Base-by-base conservation (phyloP, 2,797 vertebrate genomes). In the Pangasius macronema region DNA sequence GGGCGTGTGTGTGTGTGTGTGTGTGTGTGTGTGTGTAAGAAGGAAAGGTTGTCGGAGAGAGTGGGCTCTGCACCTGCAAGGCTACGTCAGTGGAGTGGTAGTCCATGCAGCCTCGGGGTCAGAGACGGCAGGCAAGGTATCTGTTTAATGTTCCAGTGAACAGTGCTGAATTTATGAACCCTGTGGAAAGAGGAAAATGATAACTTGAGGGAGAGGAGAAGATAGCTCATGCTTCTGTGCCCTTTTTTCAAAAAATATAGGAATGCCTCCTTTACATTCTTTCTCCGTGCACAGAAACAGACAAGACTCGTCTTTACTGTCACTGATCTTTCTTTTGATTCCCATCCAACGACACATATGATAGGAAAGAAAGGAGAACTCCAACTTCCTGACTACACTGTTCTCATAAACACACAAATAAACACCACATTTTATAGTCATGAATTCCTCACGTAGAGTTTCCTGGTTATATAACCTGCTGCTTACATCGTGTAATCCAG, bases 151-250 rank as follows among this genome's bases (percentile, higher is more conserved):
- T 92, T 91, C 88, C 85, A 57, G 80, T 82, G 88, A 91, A 88
- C 89, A 90, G 90, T 70, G 81, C 86, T 91, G 90, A 91, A 93
- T 93, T 92, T 94, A 93, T 93, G 91, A 86, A 91, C 83, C 85
- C 24, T 24, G 85, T 79, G 88, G 70, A 88, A 89, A 87, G 57
- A 55, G 72, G 80, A 63, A 88, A 88, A 88, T 83, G 87, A 88
- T 88, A 88, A 82, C 30, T 39, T 53, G 81, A 82, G 87, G 76
- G 89, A 88, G 76, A 87, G 53, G 67, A 89, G 88, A 87, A 85
- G 87, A 89, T 84, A 86, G 90, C 87, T 91, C 87, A 91, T 89
- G 90, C 88, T 81, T 85, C 80, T 86, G 84, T 90, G 82, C 30
- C 86, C 22, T 90, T 83, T 42, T 8, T 81, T 5, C 20, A 3